Conservation (phyloP, 2,888 invertebrate species). For the Boloria euphrosyne region DNA sequence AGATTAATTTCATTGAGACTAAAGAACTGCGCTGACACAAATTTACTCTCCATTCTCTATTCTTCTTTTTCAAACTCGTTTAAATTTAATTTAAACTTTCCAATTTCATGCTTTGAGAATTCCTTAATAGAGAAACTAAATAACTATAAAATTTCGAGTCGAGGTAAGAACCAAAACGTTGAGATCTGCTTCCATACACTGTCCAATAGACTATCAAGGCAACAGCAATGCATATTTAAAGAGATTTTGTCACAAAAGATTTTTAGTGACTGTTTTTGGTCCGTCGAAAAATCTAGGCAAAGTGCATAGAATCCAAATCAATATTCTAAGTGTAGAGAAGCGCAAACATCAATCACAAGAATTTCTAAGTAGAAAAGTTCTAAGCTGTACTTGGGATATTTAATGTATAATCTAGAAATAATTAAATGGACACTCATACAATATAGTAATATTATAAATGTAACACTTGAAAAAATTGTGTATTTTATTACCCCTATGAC, state of each 20-base stretch:
- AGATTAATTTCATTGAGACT: too few relatives aligned
- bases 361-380: slow-evolving; percentile 14
- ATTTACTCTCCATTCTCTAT: too few relatives aligned
- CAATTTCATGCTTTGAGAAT: too few relatives aligned
- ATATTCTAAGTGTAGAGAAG: slow-evolving; percentile 23
- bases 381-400: background rate
- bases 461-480: too few relatives aligned
- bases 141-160: too few relatives aligned
- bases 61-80: too few relatives aligned
- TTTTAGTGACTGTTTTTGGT: slow-evolving; percentile 21
- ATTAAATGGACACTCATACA: too few relatives aligned
- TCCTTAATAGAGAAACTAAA: too few relatives aligned
- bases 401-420: background rate
- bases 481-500: too few relatives aligned
- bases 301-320: slow-evolving; percentile 30
- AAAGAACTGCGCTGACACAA: too few relatives aligned
- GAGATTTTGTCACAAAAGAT: slow-evolving; percentile 20
- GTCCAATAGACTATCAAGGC: background rate
- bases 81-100: too few relatives aligned
- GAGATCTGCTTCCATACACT: background rate
- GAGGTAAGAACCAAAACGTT: background rate
- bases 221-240: slow-evolving; percentile 11
- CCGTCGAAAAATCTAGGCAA: slow-evolving; percentile 25
- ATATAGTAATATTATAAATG: too few relatives aligned
- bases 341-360: slow-evolving; percentile 9